A percentile compares a stretch with the other conserved stretches of the same genome.
Conservation (phyloP, 2,888 invertebrate genomes). For the Drosophila stalkeri region DNA sequence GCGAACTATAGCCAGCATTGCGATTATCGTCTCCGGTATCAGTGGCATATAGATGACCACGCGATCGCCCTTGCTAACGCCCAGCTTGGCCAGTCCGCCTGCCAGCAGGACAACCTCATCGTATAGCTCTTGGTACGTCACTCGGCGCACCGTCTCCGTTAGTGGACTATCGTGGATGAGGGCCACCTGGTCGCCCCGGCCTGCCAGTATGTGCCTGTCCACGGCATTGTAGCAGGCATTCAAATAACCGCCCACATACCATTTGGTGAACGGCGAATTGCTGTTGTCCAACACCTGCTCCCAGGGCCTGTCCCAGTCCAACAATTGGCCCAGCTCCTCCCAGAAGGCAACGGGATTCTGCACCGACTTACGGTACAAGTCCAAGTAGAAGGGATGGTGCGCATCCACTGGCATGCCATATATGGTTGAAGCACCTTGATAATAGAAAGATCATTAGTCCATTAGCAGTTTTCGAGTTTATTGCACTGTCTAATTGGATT, state of each 20-base stretch:
- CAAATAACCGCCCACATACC: constrained; percentile 94
- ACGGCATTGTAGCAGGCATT: constrained; percentile 97
- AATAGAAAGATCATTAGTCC: constrained; percentile 2
- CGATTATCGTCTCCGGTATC: constrained; percentile 94
- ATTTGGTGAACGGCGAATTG: constrained; percentile 94
- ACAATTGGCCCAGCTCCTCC: constrained; percentile 90
- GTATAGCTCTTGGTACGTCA: constrained; percentile 92
- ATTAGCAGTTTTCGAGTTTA: constrained; percentile 43
- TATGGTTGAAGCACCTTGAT: constrained; percentile 47
- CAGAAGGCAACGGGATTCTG: constrained; percentile 94
- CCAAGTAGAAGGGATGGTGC: constrained; percentile 87
- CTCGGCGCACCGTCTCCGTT: constrained; percentile 90
- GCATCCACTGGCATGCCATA: constrained; percentile 72
- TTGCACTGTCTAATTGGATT: constrained; percentile 9
- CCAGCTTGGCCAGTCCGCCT: constrained; percentile 91
- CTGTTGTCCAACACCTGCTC: constrained; percentile 92
- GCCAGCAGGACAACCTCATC: constrained; percentile 90
- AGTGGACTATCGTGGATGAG: constrained; percentile 96
- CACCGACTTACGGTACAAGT: constrained; percentile 89
- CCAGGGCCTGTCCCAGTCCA: constrained; percentile 95
- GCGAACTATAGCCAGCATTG: constrained; percentile 95
- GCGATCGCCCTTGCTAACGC: constrained; percentile 92
- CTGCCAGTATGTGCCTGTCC: constrained; percentile 94
- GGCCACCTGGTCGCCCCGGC: constrained; percentile 91
- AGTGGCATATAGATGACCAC: constrained; percentile 98